phyloP scores from a whole-genome alignment of 1,140 invertebrate genomes.

The Pemphigus obesinymphae region DNA sequence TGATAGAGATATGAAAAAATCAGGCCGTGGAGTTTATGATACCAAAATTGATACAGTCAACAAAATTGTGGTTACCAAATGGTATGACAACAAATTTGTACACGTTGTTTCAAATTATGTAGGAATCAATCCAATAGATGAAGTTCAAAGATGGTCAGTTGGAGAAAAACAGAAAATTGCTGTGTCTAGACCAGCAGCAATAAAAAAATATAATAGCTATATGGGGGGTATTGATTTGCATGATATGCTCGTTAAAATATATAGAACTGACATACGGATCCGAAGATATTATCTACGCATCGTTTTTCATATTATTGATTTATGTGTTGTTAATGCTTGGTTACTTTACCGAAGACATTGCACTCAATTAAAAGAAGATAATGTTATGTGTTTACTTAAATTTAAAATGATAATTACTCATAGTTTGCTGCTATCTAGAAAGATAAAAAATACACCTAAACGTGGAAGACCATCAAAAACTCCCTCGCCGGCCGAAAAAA shows the following conservation, averaged over 20 bases:
- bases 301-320: conserved; percentile 39
- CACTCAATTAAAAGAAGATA: not conserved
- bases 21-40: conserved; percentile 42
- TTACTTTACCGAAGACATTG: not conserved
- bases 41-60: conserved; percentile 42
- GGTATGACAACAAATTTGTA: conserved; percentile 53
- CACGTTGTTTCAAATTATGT: conserved; percentile 51
- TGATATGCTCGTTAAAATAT: conserved; percentile 43
- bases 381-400: not conserved
- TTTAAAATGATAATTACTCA: not conserved
- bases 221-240: conserved; percentile 44
- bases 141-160: conserved; percentile 48
- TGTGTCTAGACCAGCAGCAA: conserved; percentile 50
- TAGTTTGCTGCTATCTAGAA: not conserved
- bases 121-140: conserved; percentile 47
- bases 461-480: not conserved
- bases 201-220: conserved; percentile 49
- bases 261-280: not conserved
- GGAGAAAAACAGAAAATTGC: conserved; percentile 47
- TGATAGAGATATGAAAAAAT: conserved; percentile 40
- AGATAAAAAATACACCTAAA: not conserved
- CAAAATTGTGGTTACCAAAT: conserved; percentile 49
- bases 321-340: conserved; percentile 41
- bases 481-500: not conserved
- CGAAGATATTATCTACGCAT: conserved; percentile 34